Conservation (phyloP, 2,797 vertebrate genomes). For the Phalanger gymnotis region DNA sequence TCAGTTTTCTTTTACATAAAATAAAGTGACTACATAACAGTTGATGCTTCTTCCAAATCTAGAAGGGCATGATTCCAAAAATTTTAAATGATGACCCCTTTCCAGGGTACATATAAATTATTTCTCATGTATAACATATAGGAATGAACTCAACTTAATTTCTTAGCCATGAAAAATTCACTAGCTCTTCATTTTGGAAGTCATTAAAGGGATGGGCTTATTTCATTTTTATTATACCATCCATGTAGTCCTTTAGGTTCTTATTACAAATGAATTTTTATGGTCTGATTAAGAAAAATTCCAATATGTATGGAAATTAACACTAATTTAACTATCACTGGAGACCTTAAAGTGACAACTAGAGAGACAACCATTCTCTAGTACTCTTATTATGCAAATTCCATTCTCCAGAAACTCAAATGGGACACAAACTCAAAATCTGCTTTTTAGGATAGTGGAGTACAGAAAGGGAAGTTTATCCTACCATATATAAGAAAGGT, state of each 20-base stretch:
- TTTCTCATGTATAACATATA: constrained; percentile 32
- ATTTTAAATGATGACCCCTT: constrained; percentile 36
- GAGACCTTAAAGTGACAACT: neutral
- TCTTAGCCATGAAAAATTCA: constrained; percentile 4
- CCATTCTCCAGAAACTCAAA: neutral
- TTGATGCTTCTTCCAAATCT: too few relatives aligned
- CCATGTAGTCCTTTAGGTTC: constrained; percentile 16
- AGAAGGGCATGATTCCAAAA: too few relatives aligned
- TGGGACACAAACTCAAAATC: neutral
- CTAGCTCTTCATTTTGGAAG: neutral
- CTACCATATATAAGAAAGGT: neutral
- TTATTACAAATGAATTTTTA: constrained; percentile 54
- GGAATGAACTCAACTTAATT: constrained; percentile 28
- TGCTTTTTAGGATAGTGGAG: neutral
- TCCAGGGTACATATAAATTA: constrained; percentile 35
- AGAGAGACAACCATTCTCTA: neutral
- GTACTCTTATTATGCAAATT: constrained; percentile 43
- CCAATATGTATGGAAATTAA: constrained; percentile 12
- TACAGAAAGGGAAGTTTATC: constrained; percentile 20
- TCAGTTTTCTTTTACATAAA: too few relatives aligned
- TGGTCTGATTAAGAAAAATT: neutral
- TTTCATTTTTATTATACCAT: constrained; percentile 4
- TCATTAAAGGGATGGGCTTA: constrained; percentile 18
- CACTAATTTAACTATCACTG: neutral
- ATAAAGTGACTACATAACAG: too few relatives aligned